Conservation (phyloP, 2,888 invertebrate species). For the Heteromyza rotundicornis region DNA sequence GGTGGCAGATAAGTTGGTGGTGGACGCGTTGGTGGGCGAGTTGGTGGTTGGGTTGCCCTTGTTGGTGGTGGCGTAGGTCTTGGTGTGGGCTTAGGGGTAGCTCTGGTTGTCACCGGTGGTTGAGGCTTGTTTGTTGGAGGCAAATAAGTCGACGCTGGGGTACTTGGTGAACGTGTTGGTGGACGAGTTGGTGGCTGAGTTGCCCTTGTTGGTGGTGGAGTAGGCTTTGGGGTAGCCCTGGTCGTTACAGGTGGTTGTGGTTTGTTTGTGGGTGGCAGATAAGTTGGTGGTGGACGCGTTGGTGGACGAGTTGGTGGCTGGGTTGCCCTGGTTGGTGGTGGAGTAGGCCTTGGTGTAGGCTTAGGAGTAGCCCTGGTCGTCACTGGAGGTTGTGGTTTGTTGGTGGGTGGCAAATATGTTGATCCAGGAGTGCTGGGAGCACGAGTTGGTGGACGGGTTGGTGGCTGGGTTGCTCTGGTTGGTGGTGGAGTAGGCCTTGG, state of each 20-base stretch:
- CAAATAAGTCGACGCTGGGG: neutral
- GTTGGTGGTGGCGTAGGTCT: neutral
- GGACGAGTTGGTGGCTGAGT: neutral
- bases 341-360: neutral
- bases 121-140: slow-evolving; percentile 4
- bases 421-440: slow-evolving; percentile 28
- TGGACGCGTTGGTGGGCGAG: slow-evolving; percentile 25
- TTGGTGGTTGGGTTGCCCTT: neutral
- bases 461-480: slow-evolving; percentile 21
- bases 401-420: slow-evolving; percentile 22
- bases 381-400: slow-evolving; percentile 11
- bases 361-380: slow-evolving; percentile 28
- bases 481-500: slow-evolving; percentile 24
- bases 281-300: slow-evolving; percentile 32
- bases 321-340: neutral
- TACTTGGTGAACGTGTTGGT: slow-evolving; percentile 7
- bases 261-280: slow-evolving; percentile 35
- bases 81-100: slow-evolving; percentile 26
- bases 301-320: slow-evolving; percentile 25
- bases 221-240: slow-evolving; percentile 15
- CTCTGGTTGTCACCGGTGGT: slow-evolving; percentile 14
- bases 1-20: slow-evolving; percentile 27
- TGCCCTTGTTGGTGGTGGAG: slow-evolving; percentile 23
- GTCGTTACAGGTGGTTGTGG: slow-evolving; percentile 30
- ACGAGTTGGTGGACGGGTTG: slow-evolving; percentile 22